Evolutionary conservation across 2,888 invertebrate species (phyloP), one percentile per base, ranked within the genome.

Genomic region (Xanthia icteritia): DNA sequence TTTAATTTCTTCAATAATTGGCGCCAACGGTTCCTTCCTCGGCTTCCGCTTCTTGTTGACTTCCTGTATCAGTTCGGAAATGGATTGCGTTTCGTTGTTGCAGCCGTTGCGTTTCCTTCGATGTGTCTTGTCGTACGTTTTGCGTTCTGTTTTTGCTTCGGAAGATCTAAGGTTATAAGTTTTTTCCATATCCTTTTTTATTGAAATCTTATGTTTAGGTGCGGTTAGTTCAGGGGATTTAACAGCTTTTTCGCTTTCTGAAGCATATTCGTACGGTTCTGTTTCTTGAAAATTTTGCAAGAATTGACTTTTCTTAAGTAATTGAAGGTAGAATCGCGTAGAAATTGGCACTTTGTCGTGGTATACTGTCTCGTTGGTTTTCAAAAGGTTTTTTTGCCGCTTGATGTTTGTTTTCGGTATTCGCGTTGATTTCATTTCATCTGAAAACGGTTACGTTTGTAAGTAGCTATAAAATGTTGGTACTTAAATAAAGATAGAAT

Each of bases 331-430:
- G 79, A 96, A 97, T 6, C 97, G 92, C 0, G 96, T 96, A 5
- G 94, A 95, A 56, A 96, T 94, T 0, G 97, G 94, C 0, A 97
- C 96, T 89, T 96, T 96, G 79, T 96, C 96, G 86, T 95, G 92
- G 85, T 92, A 96, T 8, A 96, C 79, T 0, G 96, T 96, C 89
- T 97, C 96, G 79, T 93, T 95, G 23, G 84, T 88, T 89, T 94
- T 96, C 31, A 96, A 86, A 17, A 96, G 84, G 36, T 91, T 92
- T 75, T 92, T 96, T 69, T 94, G 94, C 17, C 93, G 92, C 88
- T 95, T 96, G 0, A 86, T 42, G 72, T 91, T 90, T 2, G 81
- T 75, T 89, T 94, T 95, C 1, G 92, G 82, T 5, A 88, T 73
- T 23, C 94, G 89, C 1, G 76, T 73, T 5, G 91, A 89, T 88